These are phyloP conservation scores for Silurus asotus DNA, from an alignment of 2,113 vertebrate genomes.

Conservation along the genomic window DNA sequence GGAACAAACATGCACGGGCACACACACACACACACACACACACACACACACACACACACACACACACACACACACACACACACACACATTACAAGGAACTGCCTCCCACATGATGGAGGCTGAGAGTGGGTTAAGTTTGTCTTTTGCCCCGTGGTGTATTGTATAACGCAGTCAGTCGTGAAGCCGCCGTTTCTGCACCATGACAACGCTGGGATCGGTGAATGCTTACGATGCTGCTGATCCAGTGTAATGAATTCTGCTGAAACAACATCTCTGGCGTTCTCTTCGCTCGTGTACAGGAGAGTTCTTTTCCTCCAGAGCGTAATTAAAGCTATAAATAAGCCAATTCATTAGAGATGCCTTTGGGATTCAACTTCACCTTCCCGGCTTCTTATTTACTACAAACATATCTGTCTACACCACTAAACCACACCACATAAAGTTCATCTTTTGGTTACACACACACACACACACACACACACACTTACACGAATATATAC, in stretches of 20 bases:
- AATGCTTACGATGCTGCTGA: not conserved
- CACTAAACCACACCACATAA: slow-evolving; percentile 18
- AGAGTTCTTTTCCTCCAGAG: not conserved
- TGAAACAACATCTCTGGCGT: not conserved
- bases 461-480: not conserved
- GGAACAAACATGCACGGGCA: slow-evolving; percentile 24
- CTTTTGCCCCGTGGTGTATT: not conserved
- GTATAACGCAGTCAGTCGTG: not conserved
- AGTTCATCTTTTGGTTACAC: not conserved
- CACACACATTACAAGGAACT: slow-evolving; percentile 1
- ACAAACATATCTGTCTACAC: not conserved
- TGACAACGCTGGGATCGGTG: not conserved
- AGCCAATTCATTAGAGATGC: not conserved
- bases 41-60: not conserved
- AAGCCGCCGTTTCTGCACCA: not conserved
- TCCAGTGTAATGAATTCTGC: not conserved
- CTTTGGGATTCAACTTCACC: not conserved
- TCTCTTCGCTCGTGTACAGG: not conserved
- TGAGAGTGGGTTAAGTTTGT: not conserved
- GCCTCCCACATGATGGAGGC: not conserved
- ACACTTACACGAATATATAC: not conserved
- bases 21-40: slow-evolving; percentile 23
- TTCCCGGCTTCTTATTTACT: not conserved
- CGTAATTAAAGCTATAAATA: slow-evolving; percentile 7
- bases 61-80: not conserved